phyloP scores from a whole-genome alignment of 2,113 vertebrate genomes.

The Paracanthobrama guichenoti region DNA sequence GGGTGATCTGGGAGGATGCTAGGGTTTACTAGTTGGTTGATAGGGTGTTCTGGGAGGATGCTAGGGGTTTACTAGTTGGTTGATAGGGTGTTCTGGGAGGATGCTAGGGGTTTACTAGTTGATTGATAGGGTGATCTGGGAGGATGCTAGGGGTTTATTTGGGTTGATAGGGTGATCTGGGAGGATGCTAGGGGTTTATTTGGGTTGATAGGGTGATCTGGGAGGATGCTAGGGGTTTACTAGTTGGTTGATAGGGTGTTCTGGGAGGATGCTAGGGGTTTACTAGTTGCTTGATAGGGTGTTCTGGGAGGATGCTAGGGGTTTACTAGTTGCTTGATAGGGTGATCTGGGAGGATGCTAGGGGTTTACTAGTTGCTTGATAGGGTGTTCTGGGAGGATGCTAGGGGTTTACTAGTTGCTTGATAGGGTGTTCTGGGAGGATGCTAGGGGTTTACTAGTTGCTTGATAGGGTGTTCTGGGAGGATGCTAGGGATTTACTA shows the following conservation, averaged over 20 bases:
- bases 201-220: background rate
- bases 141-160: background rate
- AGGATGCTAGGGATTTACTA: background rate
- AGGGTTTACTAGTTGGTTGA: background rate
- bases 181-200: background rate
- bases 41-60: background rate
- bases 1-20: too few relatives aligned
- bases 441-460: background rate
- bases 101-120: background rate
- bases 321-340: background rate
- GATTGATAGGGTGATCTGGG: background rate
- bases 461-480: background rate
- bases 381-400: background rate
- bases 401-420: background rate
- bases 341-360: too few relatives aligned
- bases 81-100: background rate
- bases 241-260: background rate
- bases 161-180: background rate
- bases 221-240: background rate
- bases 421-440: background rate
- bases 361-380: background rate
- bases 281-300: background rate
- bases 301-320: too few relatives aligned
- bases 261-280: background rate
- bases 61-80: background rate